Evolutionary conservation across 2,888 invertebrate genomes (phyloP).

Genomic region (Mechanitis messenoides): DNA sequence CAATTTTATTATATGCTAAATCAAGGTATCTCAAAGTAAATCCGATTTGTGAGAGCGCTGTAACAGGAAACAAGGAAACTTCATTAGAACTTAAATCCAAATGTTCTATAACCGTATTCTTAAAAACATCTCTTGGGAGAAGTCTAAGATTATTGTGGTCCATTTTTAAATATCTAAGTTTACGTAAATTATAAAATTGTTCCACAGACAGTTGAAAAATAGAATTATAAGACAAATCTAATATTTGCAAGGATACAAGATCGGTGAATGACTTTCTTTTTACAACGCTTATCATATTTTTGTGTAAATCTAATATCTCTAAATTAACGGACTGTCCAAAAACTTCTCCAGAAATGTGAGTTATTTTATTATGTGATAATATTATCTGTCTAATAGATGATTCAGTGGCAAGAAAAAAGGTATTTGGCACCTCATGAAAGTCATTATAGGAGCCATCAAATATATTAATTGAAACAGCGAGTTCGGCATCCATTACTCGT

Average conservation of each 20-base stretch:
- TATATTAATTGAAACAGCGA: conserved; percentile 78
- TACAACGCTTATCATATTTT: conserved; percentile 83
- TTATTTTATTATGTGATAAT: conserved; percentile 84
- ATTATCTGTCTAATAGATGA: conserved; percentile 81
- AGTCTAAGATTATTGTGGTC: conserved; percentile 84
- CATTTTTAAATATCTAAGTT: conserved; percentile 83
- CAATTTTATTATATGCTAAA: conserved; percentile 86
- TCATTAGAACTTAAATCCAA: conserved; percentile 87
- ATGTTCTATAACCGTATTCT: conserved; percentile 86
- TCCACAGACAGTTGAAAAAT: conserved; percentile 86
- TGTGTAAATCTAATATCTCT: conserved; percentile 84
- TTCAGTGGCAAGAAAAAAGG: conserved; percentile 79
- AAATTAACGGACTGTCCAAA: conserved; percentile 83
- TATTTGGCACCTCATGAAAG: conserved; percentile 79
- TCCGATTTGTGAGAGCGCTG: conserved; percentile 86
- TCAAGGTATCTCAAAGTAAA: conserved; percentile 87
- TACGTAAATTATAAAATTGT: conserved; percentile 86
- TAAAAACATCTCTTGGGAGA: conserved; percentile 86
- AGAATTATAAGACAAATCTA: conserved; percentile 86
- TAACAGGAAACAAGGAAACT: conserved; percentile 86
- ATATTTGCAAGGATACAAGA: conserved; percentile 82
- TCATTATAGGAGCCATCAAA: conserved; percentile 84
- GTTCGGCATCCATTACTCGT: conserved; percentile 63
- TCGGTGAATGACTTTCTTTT: conserved; percentile 87
- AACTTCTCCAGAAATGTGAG: conserved; percentile 81